Evolutionary conservation across 2,113 vertebrate genomes (phyloP), one percentile per base, ranked within the genome.

Genomic region (Litocranius walleri): DNA sequence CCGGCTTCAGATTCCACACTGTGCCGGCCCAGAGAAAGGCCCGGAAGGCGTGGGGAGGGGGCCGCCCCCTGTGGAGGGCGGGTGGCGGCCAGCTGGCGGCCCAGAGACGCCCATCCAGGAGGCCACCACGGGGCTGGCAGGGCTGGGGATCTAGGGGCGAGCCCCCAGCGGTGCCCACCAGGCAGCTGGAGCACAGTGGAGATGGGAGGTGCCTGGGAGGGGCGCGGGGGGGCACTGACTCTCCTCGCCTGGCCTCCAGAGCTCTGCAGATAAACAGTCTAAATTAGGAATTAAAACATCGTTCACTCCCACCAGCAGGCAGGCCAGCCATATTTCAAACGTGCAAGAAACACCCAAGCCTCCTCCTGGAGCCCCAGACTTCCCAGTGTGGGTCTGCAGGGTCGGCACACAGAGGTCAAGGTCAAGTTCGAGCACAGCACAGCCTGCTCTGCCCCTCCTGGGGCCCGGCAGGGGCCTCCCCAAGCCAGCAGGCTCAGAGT

Each of bases 261-360:
- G 27, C 93, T 94, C 98, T 92, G 64, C 93, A 98, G 97, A 98
- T 97, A 97, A 98, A 98, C 91, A 97, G 96, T 94, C 97, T 97
- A 97, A 99, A 98, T 98, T 98, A 97, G 96, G 98, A 98, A 98
- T 97, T 97, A 97, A 97, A 98, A 98, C 97, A 98, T 98, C 98
- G 97, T 96, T 82, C 43, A 91, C 92, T 98, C 95, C 94, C 54
- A 93, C 95, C 95, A 95, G 98, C 90, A 50, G 57, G 29, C 93
- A 90, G 97, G 84, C 90, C 56, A 81, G 87, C 84, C 50, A 33
- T 88, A 0, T 97, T 97, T 89, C 7, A 4, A 82, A 97, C 30
- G 62, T 64, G 83, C 88, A 95, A 97, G 30, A 80, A 95, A 97
- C 98, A 97, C 85, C 48, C 43, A 21, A 8, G 87, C 90, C 54